Base-by-base conservation (phyloP, 2,797 vertebrate genomes). In the Anolis apletophallus region DNA sequence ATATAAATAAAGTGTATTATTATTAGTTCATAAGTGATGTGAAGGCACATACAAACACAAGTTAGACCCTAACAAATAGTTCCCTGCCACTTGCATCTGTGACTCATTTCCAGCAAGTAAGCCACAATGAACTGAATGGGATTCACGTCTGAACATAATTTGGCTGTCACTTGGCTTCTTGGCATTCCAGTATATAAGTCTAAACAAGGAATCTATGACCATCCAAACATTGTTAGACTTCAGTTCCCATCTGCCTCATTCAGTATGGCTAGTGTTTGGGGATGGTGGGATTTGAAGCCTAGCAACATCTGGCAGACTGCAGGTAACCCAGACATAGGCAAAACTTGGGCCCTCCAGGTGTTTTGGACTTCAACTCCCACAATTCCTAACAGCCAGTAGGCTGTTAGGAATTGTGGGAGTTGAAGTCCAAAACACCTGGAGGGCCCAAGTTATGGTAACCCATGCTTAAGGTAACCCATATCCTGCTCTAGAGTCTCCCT, bases 401-500 rank as follows among this genome's bases (percentile, higher is more conserved):
- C 40, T 40, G 40, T 40, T 40, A 40, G 40, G 40, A 40, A 40
- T 40, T 40, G 40, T 40, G 40, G 40, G 40, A 40, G 40, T 40
- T 40, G 40, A 40, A 40, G 40, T 40, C 40, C 40, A 40, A 40
- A 40, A 40, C 40, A 40, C 40, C 40, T 40, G 40, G 40, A 40
- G 5, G 40, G 40, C 40, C 40, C 40, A 40, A 40, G 40, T 40
- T 40, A n/a, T 40, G 40, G n/a, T n/a, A n/a, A n/a, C 40, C 40
- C 40, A 40, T 40, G 40, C 40, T 5, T 40, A 40, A 40, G 40
- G 40, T 40, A 40, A 40, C 32, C 32, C 72, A 29, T 7, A 19
- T 50, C 2, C 26, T 17, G 88, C 76, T 93, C 88, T 91, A 87
- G 90, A 91, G 14, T 59, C 36, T 73, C 3, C 34, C 17, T 40